A percentile compares a stretch with the other conserved stretches of the same genome.
phyloP scores from a whole-genome alignment of 2,888 invertebrate genomes.

The Drosophila multiciliata region DNA sequence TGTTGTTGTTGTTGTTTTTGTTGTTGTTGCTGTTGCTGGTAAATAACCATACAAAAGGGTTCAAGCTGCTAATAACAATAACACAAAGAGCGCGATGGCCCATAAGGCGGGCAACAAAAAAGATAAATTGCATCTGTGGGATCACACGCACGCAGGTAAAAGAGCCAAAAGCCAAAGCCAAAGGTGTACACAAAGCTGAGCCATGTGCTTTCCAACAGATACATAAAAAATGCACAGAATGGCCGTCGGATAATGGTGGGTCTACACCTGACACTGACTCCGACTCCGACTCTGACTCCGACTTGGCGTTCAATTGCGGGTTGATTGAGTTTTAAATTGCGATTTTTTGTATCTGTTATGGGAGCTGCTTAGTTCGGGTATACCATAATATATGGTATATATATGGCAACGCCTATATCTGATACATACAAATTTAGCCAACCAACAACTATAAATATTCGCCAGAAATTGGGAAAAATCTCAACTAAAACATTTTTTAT shows the following conservation, averaged over 20 bases:
- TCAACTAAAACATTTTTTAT: background rate
- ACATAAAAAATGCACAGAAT: constrained; percentile 73
- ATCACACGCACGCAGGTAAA: constrained; percentile 67
- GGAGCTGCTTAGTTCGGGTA: background rate
- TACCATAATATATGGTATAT: no score
- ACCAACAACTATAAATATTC: no score
- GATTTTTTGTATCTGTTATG: background rate
- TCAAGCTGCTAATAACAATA: constrained; percentile 66
- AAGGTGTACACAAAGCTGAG: background rate
- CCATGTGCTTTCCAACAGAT: constrained; percentile 17
- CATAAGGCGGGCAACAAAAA: constrained; percentile 83
- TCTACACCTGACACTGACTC: background rate
- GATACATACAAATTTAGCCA: background rate
- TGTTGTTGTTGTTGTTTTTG: constrained; percentile 24
- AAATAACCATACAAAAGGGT: constrained; percentile 59
- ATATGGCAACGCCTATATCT: no score
- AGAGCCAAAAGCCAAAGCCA: constrained; percentile 14
- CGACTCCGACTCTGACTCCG: background rate
- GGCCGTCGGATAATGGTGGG: constrained; percentile 45
- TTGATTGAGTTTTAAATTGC: constrained; percentile 36
- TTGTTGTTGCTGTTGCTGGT: constrained; percentile 23
- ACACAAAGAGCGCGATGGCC: constrained; percentile 73
- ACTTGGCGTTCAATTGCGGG: constrained; percentile 23
- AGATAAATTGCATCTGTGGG: constrained; percentile 82
- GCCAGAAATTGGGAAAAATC: background rate